Evolutionary conservation across 2,113 vertebrate genomes (phyloP).

Genomic region (Hirundichthys speculiger): DNA sequence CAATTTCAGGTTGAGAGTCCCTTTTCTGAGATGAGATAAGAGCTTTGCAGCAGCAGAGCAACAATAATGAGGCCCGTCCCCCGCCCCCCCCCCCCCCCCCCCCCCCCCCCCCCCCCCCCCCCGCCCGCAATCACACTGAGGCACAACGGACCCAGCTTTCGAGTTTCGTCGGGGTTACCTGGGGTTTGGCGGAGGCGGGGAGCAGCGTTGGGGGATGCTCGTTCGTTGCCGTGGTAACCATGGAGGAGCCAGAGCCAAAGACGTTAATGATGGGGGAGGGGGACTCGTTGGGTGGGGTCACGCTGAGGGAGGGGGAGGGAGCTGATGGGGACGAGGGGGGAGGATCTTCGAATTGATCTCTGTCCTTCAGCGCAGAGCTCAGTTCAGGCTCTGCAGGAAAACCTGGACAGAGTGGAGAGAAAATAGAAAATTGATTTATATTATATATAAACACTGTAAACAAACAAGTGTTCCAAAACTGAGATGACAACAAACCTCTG

Average conservation of each 20-base stretch:
- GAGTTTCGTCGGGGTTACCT: conserved; percentile 79
- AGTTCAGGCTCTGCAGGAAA: conserved; percentile 77
- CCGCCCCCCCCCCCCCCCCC: background rate
- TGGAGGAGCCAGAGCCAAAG: conserved; percentile 71
- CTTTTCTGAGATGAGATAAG: conserved; percentile 57
- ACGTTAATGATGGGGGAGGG: conserved; percentile 65
- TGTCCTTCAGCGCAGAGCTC: conserved; percentile 82
- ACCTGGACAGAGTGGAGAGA: conserved; percentile 70
- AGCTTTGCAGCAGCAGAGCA: conserved; percentile 46
- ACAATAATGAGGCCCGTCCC: conserved; percentile 51
- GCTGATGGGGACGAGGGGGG: conserved; percentile 39
- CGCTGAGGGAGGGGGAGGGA: conserved; percentile 50
- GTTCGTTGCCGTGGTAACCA: conserved; percentile 82
- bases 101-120: no score
- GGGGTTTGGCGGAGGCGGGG: conserved; percentile 84
- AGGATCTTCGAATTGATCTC: conserved; percentile 58
- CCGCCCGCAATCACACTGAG: conserved; percentile 39
- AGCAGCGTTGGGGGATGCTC: conserved; percentile 86
- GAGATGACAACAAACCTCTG: no score
- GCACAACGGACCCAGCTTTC: conserved; percentile 46
- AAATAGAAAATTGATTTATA: no score
- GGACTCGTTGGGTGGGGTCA: conserved; percentile 60
- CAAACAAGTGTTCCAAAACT: no score
- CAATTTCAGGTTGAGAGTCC: conserved; percentile 21
- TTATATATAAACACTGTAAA: no score